Evolutionary conservation across 2,113 vertebrate genomes (phyloP), one percentile per base, ranked within the genome.

Genomic region (Galbula dea): DNA sequence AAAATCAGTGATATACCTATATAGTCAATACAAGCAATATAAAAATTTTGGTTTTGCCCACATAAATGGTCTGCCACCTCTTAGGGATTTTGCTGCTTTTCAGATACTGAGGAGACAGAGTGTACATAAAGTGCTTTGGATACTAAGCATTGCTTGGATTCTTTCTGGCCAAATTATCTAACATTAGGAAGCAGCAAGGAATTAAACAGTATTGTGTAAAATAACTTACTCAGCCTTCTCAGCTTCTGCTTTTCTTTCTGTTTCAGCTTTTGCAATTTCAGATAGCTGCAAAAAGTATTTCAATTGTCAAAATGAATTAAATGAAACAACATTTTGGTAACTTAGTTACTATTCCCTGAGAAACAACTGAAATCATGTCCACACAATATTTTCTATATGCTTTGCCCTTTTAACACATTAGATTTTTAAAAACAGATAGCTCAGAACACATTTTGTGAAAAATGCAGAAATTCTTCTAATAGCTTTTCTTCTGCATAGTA

Each of bases 171-270:
- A 85, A 49, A n/a, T 86, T 37, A 83, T 16, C 19, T 57, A 67
- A 22, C 12, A 58, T 19, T 29, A 68, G 15, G 17, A 78, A 76
- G 36, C 8, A 61, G 17, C 51, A 75, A 27, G n/a, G 54, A 49
- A 57, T 86, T 59, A 91, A 88, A 59, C 27, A 55, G 26, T 73
- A 29, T 46, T 68, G n/a, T 62, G 30, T 41, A 86, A 88, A 65
- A 72, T 73, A 37, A 99, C 99, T 99, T 97, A 99, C 99, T 99
- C 99, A 34, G 98, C 98, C 88, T 99, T 99, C 96, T 99, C 99
- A 15, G 98, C 96, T 89, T 99, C 99, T 20, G 97, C 95, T 96
- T 98, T 99, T 94, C 97, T 97, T 94, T 99, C 98, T 83, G 91
- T 94, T 82, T 98, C 98, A 78, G 91, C 74, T 55, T 95, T 98